Evolutionary conservation across 1,140 invertebrate species (phyloP), one percentile per base, ranked within the genome.

Genomic region (Pseudomyrmex pallidus): DNA sequence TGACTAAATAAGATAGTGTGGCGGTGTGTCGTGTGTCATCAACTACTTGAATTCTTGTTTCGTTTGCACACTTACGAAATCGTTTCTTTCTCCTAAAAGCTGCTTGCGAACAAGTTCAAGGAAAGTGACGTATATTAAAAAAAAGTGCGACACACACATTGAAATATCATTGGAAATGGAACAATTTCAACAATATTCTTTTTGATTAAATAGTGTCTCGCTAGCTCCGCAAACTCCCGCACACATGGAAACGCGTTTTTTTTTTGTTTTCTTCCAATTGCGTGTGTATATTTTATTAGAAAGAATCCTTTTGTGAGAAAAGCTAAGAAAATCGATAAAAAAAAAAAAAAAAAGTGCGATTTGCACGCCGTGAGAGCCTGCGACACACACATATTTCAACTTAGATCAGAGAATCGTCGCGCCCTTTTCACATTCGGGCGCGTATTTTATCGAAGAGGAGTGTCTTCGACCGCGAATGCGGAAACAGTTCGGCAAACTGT

Each of bases 41-140:
- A 91, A 91, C 67, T 85, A 91, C 70, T 85, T 85, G 86, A 87
- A 82, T 86, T n/a, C n/a, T n/a, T 35, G 82, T 91, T 74, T 88
- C 85, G 35, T 87, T 91, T 91, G 82, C 85, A 91, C 88, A 94
- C 93, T 94, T 94, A 94, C 94, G 93, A 94, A 93, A 94, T 92
- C 93, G 91, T 92, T 94, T 94, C 91, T 90, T 90, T 93, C 93
- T 94, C 93, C 94, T 91, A 93, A 92, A 93, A 90, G 94, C 94
- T 94, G 94, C 93, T 94, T 94, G 93, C 88, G 88, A 92, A 94
- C 87, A 93, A 93, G 88, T 90, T 91, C 77, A 92, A 89, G 76
- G 59, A 76, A 74, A 68, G 73, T 62, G 73, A 84, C 74, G 74
- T 80, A 78, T 25, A 63, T 57, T 54, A 56, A 88, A 67, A 59